Base-by-base conservation (phyloP, 2,797 vertebrate genomes). In the Allobates femoralis region DNA sequence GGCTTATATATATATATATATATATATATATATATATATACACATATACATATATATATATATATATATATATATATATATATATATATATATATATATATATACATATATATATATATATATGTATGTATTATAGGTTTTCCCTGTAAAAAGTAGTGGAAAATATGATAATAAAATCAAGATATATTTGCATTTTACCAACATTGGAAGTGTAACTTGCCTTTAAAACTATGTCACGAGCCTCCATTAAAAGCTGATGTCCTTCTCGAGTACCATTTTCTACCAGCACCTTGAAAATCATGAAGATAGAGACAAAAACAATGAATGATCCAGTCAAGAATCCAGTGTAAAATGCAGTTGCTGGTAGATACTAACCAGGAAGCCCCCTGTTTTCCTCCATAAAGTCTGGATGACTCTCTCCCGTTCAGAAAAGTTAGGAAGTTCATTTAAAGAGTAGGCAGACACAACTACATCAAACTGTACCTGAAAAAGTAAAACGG, bases 211-310 rank as follows among this genome's bases (percentile, higher is more conserved):
- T 46, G 19, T n/a, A 2, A 2, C 84, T 81, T 81, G 97, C 97
- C 81, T 92, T 91, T 14, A 97, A 89, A 86, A 97, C 84, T 46
- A 92, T 84, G 66, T 96, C 92, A 92, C 96, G 95, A 89, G 96
- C 96, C 34, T 97, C 96, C 96, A 97, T 97, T 2, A 98, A 94
- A 58, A 96, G 94, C 87, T 93, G 92, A 91, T 97, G 96, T 0
- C 96, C 96, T 12, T 96, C 96, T 90, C 94, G 96, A 56, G 96
- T 97, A 79, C 96, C 97, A 37, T 96, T 96, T 91, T 97, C 97
- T 62, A 98, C 91, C 91, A 97, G 88, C 14, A 98, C 92, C 97
- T 98, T 85, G 50, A 14, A 46, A 19, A 66, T 21, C n/a, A 46
- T 11, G 23, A 30, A 71, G 50, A 71, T 18, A 41, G 2, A 32